A percentile compares a stretch with the other conserved stretches of the same genome.
phyloP scores from a whole-genome alignment of 2,888 invertebrate genomes.

The Sipunculus nudus region DNA sequence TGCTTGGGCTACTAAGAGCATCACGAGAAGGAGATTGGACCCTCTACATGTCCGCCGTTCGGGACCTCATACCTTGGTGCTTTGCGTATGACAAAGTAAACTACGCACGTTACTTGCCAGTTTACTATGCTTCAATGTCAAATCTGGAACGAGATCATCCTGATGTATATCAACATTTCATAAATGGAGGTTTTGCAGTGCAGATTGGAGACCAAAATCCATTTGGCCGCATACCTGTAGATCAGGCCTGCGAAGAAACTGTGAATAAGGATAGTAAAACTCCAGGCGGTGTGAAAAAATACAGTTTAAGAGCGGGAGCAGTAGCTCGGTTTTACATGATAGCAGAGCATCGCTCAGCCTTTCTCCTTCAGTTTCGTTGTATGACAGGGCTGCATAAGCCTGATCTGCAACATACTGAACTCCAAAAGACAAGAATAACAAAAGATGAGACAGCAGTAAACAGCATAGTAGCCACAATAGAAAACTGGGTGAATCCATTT shows the following conservation, averaged over 20 bases:
- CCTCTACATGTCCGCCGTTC: constrained; percentile 33
- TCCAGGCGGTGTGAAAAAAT: constrained; percentile 22
- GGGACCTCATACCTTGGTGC: constrained; percentile 36
- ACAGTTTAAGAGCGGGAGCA: constrained; percentile 13
- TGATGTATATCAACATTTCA: constrained; percentile 19
- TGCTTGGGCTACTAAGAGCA: constrained; percentile 30
- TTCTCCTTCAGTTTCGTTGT: too few species aligned
- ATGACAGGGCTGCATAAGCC: too few species aligned
- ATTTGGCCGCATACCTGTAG: constrained; percentile 21
- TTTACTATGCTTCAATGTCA: constrained; percentile 31
- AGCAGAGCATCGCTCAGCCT: too few species aligned
- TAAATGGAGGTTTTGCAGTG: constrained; percentile 27
- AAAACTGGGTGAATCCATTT: too few species aligned
- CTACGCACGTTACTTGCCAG: constrained; percentile 38
- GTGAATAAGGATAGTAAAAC: constrained; percentile 32
- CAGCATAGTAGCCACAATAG: too few species aligned
- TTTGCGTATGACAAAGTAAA: constrained; percentile 43
- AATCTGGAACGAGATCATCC: constrained; percentile 22
- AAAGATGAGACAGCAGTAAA: too few species aligned
- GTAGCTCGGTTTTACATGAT: too few species aligned
- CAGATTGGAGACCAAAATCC: constrained; percentile 14
- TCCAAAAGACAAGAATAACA: too few species aligned
- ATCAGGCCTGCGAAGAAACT: constrained; percentile 22
- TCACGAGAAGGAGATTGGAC: constrained; percentile 36
- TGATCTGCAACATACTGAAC: constrained; percentile 10